Evolutionary conservation across 2,888 invertebrate species (phyloP).

Genomic region (Drosophila paucipuncta): DNA sequence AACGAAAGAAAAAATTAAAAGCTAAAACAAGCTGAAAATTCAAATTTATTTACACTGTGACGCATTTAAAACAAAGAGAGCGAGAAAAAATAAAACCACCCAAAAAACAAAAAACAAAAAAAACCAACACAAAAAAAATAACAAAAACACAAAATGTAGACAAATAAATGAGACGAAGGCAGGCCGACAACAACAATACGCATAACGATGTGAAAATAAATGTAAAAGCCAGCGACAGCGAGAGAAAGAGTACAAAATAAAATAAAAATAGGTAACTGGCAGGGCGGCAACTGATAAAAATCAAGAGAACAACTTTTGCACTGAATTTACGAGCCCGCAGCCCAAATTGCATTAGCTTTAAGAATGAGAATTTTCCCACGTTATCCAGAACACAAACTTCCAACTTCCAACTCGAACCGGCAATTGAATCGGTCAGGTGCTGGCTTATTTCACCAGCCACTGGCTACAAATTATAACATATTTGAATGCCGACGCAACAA

Average conservation of each 20-base stretch:
- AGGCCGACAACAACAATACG: slow-evolving; percentile 42
- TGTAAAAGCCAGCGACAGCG: slow-evolving; percentile 43
- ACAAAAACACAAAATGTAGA: slow-evolving; percentile 56
- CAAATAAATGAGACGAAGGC: slow-evolving; percentile 74
- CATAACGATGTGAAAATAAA: slow-evolving; percentile 81
- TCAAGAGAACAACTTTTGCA: slow-evolving; percentile 71
- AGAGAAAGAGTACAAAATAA: slow-evolving; percentile 41
- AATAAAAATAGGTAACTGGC: slow-evolving; percentile 61
- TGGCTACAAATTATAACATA: slow-evolving; percentile 49
- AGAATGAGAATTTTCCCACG: slow-evolving; percentile 79
- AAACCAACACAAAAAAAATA: slow-evolving; percentile 39
- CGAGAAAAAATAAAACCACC: slow-evolving; percentile 46
- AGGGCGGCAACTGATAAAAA: slow-evolving; percentile 70
- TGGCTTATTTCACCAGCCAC: slow-evolving; percentile 8
- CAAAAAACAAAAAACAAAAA: slow-evolving; percentile 21
- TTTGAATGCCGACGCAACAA: slow-evolving; percentile 41
- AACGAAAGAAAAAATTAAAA: slow-evolving; percentile 57
- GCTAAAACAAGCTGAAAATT: slow-evolving; percentile 82
- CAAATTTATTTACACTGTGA: slow-evolving; percentile 82
- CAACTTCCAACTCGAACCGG: slow-evolving; percentile 5
- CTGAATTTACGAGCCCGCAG: slow-evolving; percentile 76
- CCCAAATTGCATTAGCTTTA: slow-evolving; percentile 74
- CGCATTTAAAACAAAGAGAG: slow-evolving; percentile 81
- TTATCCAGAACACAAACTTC: slow-evolving; percentile 32
- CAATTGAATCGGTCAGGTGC: slow-evolving; percentile 44